Evolutionary conservation across 92 coral and sea anemone species (phyloP).

Genomic region (Epizoanthus scotinus): DNA sequence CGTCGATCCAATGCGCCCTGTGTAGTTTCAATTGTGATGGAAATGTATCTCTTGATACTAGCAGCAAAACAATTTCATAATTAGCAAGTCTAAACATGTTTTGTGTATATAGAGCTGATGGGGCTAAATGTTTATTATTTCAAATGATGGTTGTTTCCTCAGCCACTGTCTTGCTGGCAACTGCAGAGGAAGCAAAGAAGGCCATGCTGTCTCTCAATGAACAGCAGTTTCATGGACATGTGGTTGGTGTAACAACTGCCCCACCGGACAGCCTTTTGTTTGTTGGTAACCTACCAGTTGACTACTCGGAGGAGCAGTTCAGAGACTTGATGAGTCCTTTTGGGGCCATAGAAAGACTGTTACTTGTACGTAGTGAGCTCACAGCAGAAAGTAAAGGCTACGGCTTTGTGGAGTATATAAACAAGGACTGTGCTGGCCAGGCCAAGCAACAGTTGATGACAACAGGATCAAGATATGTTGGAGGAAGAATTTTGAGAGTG

Average conservation of each 20-base stretch:
- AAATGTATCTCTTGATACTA: neutral
- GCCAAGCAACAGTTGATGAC: constrained; percentile 77
- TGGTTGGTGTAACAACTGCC: constrained; percentile 64
- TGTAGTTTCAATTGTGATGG: neutral
- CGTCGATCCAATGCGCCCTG: too few relatives aligned
- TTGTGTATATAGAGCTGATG: neutral
- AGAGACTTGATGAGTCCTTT: constrained; percentile 78
- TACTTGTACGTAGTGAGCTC: constrained; percentile 75
- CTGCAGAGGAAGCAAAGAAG: constrained; percentile 60
- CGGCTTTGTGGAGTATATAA: constrained; percentile 86
- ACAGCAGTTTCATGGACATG: constrained; percentile 60
- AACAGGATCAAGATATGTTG: constrained; percentile 78
- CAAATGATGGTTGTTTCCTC: neutral
- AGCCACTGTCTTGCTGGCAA: constrained; percentile 60
- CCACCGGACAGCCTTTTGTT: constrained; percentile 80
- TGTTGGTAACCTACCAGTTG: constrained; percentile 92
- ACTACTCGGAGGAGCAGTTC: constrained; percentile 81
- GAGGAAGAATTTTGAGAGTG: constrained; percentile 80
- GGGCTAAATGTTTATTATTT: neutral
- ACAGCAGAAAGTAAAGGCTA: constrained; percentile 95
- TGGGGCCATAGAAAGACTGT: constrained; percentile 81
- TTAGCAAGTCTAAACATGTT: neutral
- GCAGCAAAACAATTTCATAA: neutral
- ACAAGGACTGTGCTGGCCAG: constrained; percentile 66
- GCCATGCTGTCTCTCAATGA: constrained; percentile 62